These are phyloP conservation scores for Apis dorsata DNA, from an alignment of 1,140 invertebrate species.

Conservation along the genomic window DNA sequence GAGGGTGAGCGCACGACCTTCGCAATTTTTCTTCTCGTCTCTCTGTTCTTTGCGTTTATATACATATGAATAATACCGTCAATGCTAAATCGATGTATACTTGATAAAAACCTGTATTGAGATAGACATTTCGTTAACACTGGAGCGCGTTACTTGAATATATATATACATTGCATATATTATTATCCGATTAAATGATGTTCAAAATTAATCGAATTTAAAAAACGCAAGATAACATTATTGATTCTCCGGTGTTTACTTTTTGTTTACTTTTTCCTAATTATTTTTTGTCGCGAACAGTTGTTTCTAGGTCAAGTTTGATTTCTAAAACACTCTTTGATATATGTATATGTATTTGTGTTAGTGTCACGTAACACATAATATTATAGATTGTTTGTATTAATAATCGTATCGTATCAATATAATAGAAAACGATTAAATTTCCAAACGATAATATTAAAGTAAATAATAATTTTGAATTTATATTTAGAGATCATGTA, in stretches of 20 bases:
- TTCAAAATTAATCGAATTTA: neutral
- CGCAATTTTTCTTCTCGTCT: slow-evolving; percentile 57
- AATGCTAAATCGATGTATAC: neutral
- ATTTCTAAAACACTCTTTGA: neutral
- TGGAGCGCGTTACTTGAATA: neutral
- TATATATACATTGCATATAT: neutral
- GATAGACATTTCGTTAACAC: neutral
- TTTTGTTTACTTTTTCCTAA: neutral
- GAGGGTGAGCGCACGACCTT: slow-evolving; percentile 73
- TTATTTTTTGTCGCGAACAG: neutral
- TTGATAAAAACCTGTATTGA: slow-evolving; percentile 15
- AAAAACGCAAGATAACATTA: neutral
- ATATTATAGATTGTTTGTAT: neutral
- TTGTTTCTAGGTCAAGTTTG: slow-evolving; percentile 3
- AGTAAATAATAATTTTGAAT: neutral
- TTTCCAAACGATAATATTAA: neutral
- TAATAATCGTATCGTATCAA: neutral
- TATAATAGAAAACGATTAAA: slow-evolving; percentile 1
- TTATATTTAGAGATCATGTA: neutral
- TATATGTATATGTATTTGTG: neutral
- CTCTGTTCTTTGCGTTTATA: slow-evolving; percentile 13
- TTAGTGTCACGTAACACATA: neutral
- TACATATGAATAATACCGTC: neutral
- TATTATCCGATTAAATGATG: no score
- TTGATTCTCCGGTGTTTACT: neutral